These are phyloP conservation scores for Cyrtonyx montezumae DNA, from an alignment of 2,113 vertebrate species.

Conservation along the genomic window DNA sequence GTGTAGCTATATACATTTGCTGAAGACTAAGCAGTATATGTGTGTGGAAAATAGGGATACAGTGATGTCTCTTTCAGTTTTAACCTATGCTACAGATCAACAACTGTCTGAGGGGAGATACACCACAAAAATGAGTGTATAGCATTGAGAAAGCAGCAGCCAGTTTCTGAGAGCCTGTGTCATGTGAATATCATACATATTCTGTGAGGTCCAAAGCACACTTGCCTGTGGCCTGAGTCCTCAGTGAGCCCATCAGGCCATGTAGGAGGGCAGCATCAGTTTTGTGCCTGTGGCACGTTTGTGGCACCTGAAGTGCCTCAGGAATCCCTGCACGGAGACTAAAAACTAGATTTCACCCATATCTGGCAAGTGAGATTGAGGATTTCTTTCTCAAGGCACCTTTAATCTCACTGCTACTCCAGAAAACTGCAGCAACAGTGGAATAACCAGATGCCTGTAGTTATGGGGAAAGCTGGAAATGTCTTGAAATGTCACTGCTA, in stretches of 20 bases:
- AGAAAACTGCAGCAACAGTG: background rate
- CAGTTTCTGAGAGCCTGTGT: background rate
- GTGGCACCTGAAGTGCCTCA: background rate
- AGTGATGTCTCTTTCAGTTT: background rate
- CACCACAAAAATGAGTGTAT: background rate
- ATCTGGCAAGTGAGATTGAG: background rate
- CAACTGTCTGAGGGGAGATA: background rate
- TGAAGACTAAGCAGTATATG: background rate
- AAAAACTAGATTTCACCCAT: background rate
- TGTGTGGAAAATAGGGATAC: background rate
- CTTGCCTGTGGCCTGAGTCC: background rate
- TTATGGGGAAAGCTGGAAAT: background rate
- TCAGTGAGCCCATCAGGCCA: background rate
- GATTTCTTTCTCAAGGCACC: background rate
- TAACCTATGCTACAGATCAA: rapidly evolving
- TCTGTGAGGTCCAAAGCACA: background rate
- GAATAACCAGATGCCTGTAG: background rate
- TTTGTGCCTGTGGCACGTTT: background rate
- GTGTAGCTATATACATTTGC: background rate
- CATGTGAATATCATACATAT: background rate
- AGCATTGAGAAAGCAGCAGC: background rate
- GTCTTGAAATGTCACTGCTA: background rate
- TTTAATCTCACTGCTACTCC: background rate
- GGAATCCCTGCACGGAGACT: rapidly evolving
- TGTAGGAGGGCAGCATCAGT: background rate